Base-by-base conservation (phyloP, 2,113 vertebrate species). In the Monarcha castaneiventris region DNA sequence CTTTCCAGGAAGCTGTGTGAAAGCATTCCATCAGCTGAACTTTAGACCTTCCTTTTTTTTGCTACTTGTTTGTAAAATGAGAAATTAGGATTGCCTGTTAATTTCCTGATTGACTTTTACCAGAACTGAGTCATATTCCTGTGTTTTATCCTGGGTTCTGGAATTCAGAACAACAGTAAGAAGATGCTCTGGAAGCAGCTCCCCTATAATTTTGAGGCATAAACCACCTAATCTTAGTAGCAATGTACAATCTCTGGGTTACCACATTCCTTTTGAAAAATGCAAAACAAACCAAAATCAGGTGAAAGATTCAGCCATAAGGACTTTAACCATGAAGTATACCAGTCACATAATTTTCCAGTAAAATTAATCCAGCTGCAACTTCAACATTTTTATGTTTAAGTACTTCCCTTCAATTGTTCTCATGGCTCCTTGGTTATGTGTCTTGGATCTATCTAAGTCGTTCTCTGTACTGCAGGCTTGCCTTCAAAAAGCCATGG, bases 21-120 rank as follows among this genome's bases (percentile, higher is more conserved):
- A 97, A 85, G 82, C 76, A 94, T 91, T 73, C 84, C 58, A 83
- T 51, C 67, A 91, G 62, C 30, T 94, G 96, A 96, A 95, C 89
- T 96, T 94, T 68, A 86, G 82, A 96, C 87, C 92, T 90, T 87
- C 91, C 80, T 90, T 89, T 93, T 92, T 76, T 81, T 79, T 92
- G 64, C 61, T 91, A 61, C 67, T 95, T 75, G 48, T 66, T 92
- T 87, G 90, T 44, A 94, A 87, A 93, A 93, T 90, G 62, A 74
- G 86, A 84, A 80, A 96, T 62, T 73, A 93, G 51, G 82, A 76
- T 20, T 43, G 87, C 48, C 46, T 81, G n/a, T 69, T 29, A 41
- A 78, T 76, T 95, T 89, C 83, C 73, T 93, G 44, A 74, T 84
- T 91, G 75, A 89, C 80, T 87, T 93, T 90, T 89, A 75, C 89